A percentile compares a stretch with the other conserved stretches of the same genome.
Conservation (phyloP, 2,888 invertebrate genomes). For the Platycheirus albimanus region DNA sequence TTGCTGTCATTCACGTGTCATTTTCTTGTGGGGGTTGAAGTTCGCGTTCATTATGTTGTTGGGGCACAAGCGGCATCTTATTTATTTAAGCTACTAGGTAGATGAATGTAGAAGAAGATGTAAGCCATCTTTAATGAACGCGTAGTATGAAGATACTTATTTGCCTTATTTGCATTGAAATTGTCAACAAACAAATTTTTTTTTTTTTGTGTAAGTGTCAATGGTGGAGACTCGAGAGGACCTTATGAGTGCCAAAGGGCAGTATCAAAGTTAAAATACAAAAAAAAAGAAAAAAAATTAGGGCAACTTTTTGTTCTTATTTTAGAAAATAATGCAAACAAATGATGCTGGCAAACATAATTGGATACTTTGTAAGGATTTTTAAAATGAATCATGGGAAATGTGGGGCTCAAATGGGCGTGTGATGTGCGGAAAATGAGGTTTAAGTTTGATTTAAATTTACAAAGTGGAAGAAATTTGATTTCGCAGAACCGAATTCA, state of each 20-base stretch:
- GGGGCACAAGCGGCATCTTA: conserved; percentile 34
- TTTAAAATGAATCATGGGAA: conserved; percentile 27
- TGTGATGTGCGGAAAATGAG: background rate
- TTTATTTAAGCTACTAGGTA: conserved; percentile 40
- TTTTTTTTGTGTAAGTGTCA: conserved; percentile 18
- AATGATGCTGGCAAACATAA: conserved; percentile 37
- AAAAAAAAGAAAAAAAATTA: conserved; percentile 1
- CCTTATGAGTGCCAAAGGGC: conserved; percentile 19
- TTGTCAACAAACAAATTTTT: conserved; percentile 39
- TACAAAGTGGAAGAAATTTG: conserved; percentile 21
- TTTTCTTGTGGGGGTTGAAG: conserved; percentile 36
- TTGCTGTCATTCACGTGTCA: conserved; percentile 51
- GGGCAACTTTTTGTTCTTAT: conserved; percentile 23
- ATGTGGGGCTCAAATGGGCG: conserved; percentile 16
- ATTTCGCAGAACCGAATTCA: too few species aligned
- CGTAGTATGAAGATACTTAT: conserved; percentile 6
- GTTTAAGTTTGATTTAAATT: conserved; percentile 22
- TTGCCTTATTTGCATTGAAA: conserved; percentile 64
- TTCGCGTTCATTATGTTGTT: conserved; percentile 35
- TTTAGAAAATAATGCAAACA: conserved; percentile 29
- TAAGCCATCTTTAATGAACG: conserved; percentile 54
- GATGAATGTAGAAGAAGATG: conserved; percentile 8
- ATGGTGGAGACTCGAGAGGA: conserved; percentile 21
- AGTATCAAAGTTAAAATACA: conserved; percentile 4
- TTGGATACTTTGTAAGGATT: conserved; percentile 55